Conservation (phyloP, 2,113 vertebrate genomes). For the Malurus elegans region DNA sequence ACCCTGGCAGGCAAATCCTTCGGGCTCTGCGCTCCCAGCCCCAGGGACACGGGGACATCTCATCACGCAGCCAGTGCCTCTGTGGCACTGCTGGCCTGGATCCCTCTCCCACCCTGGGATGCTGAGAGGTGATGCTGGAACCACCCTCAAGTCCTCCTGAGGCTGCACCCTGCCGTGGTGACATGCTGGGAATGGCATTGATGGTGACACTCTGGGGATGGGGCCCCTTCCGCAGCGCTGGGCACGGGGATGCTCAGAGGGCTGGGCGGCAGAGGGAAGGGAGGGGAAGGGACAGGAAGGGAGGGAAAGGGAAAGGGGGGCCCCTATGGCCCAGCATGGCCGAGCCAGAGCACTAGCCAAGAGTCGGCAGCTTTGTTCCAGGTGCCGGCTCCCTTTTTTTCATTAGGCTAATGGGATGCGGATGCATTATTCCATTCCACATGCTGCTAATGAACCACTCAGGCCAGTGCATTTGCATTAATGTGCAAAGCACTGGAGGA, state of each 20-base stretch:
- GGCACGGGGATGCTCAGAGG: background rate
- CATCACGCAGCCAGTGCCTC: background rate
- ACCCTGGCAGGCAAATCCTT: background rate
- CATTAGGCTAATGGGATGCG: constrained; percentile 75
- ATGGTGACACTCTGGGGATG: background rate
- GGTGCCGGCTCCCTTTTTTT: constrained; percentile 71
- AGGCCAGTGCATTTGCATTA: constrained; percentile 73
- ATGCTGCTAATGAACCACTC: constrained; percentile 73
- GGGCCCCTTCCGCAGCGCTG: background rate
- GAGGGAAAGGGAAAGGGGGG: background rate
- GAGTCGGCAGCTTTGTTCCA: constrained; percentile 70
- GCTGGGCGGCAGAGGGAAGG: background rate
- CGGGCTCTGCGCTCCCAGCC: constrained; percentile 16
- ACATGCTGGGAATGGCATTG: background rate
- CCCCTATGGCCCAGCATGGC: constrained; percentile 4
- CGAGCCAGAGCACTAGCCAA: constrained; percentile 56
- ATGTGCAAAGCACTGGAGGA: constrained; percentile 62
- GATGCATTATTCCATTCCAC: constrained; percentile 73
- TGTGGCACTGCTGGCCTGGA: background rate
- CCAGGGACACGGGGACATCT: background rate
- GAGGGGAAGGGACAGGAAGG: background rate
- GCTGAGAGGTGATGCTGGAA: background rate
- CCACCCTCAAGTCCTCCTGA: background rate
- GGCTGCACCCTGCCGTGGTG: background rate
- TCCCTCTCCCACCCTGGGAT: background rate